A percentile compares a stretch with the other conserved stretches of the same genome.
Conservation (phyloP, 2,888 invertebrate genomes). For the Xylota sylvarum region DNA sequence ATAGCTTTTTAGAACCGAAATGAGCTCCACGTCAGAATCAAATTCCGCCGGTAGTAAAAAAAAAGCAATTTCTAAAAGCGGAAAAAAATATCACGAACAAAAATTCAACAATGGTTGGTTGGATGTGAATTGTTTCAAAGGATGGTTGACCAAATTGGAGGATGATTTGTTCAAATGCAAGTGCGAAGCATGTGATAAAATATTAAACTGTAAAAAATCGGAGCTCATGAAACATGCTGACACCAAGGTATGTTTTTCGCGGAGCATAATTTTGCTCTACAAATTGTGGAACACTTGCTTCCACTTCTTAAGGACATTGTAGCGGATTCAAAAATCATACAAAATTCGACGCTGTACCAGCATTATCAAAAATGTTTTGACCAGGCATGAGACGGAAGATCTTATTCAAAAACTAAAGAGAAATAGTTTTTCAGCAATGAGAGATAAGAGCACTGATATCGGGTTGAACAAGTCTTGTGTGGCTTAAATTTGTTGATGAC, state of each 20-base stretch:
- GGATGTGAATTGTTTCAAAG: slow-evolving; percentile 10
- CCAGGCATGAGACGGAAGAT: slow-evolving; percentile 12
- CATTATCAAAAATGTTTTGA: slow-evolving; percentile 41
- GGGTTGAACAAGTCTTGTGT: slow-evolving; percentile 26
- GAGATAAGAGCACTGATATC: slow-evolving; percentile 38
- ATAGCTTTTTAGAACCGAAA: too few species aligned
- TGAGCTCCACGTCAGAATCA: too few species aligned
- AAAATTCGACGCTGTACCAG: slow-evolving; percentile 18
- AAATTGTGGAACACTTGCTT: slow-evolving; percentile 32
- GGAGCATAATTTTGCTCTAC: slow-evolving; percentile 45
- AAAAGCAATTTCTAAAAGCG: too few species aligned
- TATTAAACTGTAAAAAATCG: slow-evolving; percentile 31
- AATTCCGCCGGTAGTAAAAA: too few species aligned
- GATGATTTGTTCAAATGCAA: slow-evolving; percentile 40
- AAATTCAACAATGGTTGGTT: not conserved
- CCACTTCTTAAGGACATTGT: slow-evolving; percentile 37
- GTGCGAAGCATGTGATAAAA: slow-evolving; percentile 38
- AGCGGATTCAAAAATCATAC: slow-evolving; percentile 34
- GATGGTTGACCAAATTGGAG: slow-evolving; percentile 24
- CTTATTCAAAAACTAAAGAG: slow-evolving; percentile 15
- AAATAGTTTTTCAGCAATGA: slow-evolving; percentile 30
- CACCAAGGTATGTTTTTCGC: slow-evolving; percentile 34
- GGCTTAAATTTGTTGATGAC: slow-evolving; percentile 21
- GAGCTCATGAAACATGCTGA: slow-evolving; percentile 32
- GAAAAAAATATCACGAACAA: too few species aligned